Evolutionary conservation across 92 coral and sea anemone genomes (phyloP).

Genomic region (Hydrozoanthus gracilis): DNA sequence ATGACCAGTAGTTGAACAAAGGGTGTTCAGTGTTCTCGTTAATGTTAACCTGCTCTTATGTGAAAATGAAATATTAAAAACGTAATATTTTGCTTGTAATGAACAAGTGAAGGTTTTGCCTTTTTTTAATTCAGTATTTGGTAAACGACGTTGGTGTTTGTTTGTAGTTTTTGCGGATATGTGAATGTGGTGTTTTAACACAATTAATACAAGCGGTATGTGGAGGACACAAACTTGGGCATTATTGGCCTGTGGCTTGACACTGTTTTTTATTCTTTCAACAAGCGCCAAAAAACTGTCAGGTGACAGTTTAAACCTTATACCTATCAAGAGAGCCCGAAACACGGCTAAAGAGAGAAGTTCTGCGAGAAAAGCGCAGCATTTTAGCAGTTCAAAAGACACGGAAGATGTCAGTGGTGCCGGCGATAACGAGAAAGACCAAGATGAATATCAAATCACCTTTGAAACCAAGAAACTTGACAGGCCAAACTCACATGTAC

Average conservation of each 20-base stretch:
- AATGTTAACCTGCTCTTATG: slow-evolving; percentile 8
- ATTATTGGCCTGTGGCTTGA: not conserved
- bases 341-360: not conserved
- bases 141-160: not conserved
- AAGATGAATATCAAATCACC: slow-evolving; percentile 16
- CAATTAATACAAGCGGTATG: not conserved
- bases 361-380: not conserved
- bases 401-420: not conserved
- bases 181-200: not conserved
- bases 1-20: slow-evolving; percentile 19
- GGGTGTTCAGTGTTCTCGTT: slow-evolving; percentile 6
- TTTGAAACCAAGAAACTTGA: slow-evolving; percentile 6
- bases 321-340: too few relatives aligned
- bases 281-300: not conserved
- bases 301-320: not conserved
- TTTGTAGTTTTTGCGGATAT: not conserved
- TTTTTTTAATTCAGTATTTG: slow-evolving; percentile 7
- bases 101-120: not conserved
- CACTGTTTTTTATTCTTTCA: not conserved
- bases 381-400: not conserved
- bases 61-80: slow-evolving; percentile 30
- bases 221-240: not conserved
- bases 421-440: not conserved
- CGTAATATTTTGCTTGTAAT: not conserved
- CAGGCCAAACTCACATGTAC: not conserved